A percentile compares a stretch with the other conserved stretches of the same genome.
Evolutionary conservation across 1,140 invertebrate species (phyloP).

Genomic region (Nasonia longicornis): DNA sequence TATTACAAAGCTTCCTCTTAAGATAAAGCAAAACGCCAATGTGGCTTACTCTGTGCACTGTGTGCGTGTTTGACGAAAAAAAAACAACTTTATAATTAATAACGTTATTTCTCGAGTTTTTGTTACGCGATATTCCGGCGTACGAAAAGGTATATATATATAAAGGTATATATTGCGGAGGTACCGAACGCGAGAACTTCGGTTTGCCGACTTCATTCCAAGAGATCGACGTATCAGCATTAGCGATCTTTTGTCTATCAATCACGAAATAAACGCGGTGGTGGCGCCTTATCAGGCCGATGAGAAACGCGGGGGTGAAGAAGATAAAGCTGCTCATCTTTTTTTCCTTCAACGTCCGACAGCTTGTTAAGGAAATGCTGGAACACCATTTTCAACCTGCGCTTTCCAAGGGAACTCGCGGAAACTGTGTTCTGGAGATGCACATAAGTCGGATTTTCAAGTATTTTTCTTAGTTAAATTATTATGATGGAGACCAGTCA

Average conservation of each 20-base stretch:
- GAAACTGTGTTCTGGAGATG: no score
- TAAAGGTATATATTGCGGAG: background rate
- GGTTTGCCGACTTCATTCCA: conserved; percentile 33
- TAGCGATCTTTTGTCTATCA: conserved; percentile 38
- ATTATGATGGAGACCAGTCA: no score
- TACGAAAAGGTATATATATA: background rate
- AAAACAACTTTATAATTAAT: background rate
- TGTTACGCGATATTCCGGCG: background rate
- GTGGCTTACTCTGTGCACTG: no score
- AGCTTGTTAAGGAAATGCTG: conserved; percentile 11
- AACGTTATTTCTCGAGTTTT: conserved; percentile 10
- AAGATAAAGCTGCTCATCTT: conserved; percentile 15
- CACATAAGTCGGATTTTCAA: background rate
- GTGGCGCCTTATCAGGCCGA: conserved; percentile 13
- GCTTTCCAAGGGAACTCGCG: no score
- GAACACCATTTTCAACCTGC: background rate
- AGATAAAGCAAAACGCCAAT: no score
- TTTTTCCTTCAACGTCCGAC: background rate
- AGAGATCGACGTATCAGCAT: conserved; percentile 45
- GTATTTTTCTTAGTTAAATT: background rate
- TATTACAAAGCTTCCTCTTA: no score
- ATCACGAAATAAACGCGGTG: conserved; percentile 29
- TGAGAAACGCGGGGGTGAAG: background rate
- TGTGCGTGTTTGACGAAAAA: background rate
- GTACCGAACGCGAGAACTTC: conserved; percentile 28